Conservation (phyloP, 2,113 vertebrate species). For the Phyllopteryx taeniolatus region DNA sequence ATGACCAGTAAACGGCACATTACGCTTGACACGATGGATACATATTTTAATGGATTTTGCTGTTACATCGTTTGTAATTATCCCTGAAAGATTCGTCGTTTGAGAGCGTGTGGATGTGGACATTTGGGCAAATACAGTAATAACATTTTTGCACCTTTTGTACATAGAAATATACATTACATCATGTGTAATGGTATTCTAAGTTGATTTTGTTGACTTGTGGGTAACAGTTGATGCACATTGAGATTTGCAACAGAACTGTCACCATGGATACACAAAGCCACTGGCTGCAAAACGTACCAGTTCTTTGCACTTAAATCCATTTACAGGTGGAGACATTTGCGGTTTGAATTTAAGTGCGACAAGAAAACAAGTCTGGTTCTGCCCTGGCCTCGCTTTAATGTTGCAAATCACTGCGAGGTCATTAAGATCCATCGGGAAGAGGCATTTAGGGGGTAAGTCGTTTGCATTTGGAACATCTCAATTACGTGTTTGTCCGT, state of each 20-base stretch:
- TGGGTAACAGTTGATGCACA: constrained; percentile 12
- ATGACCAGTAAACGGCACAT: neutral
- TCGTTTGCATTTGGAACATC: constrained; percentile 31
- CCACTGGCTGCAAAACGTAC: constrained; percentile 15
- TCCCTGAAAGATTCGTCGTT: neutral
- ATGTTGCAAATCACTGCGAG: neutral
- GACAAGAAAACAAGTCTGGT: constrained; percentile 38
- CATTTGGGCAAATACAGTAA: neutral
- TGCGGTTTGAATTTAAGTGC: neutral
- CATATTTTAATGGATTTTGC: neutral
- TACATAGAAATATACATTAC: neutral
- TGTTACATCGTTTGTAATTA: neutral
- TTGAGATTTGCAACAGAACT: neutral
- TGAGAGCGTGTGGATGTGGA: neutral
- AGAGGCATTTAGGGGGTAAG: constrained; percentile 35
- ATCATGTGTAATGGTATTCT: neutral
- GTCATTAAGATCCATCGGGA: constrained; percentile 3
- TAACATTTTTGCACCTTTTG: neutral
- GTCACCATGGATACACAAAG: neutral
- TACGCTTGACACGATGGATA: neutral
- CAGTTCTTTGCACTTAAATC: neutral
- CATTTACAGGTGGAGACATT: constrained; percentile 1
- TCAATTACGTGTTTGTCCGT: constrained; percentile 16
- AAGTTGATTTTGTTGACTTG: neutral
- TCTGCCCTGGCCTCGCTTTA: constrained; percentile 11